These are phyloP conservation scores for Heterohyrax brucei DNA, from an alignment of 2,797 vertebrate genomes.

Conservation along the genomic window DNA sequence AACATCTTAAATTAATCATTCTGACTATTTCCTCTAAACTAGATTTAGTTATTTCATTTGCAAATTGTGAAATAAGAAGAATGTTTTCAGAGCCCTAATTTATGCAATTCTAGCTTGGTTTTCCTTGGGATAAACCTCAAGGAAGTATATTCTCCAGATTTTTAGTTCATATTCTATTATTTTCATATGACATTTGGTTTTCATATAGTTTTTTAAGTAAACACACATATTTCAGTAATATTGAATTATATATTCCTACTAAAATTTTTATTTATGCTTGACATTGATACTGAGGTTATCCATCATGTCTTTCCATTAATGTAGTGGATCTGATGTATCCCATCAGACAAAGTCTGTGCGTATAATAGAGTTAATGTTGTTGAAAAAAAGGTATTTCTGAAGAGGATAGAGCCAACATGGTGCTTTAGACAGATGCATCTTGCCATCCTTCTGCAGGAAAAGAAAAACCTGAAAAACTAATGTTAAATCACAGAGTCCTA, in stretches of 20 bases:
- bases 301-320: too few relatives aligned
- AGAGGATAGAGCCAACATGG: too few relatives aligned
- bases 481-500: too few relatives aligned
- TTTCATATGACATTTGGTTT: constrained; percentile 76
- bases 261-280: not conserved
- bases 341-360: too few relatives aligned
- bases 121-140: constrained; percentile 56
- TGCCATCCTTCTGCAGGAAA: too few relatives aligned
- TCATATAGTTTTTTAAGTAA: constrained; percentile 17
- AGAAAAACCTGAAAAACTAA: too few relatives aligned
- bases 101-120: constrained; percentile 70
- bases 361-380: too few relatives aligned
- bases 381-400: too few relatives aligned
- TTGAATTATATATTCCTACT: constrained; percentile 45
- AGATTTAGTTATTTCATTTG: constrained; percentile 77
- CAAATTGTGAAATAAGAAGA: constrained; percentile 75
- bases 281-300: too few relatives aligned
- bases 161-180: constrained; percentile 71
- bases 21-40: constrained; percentile 74
- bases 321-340: too few relatives aligned
- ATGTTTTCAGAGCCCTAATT: constrained; percentile 70
- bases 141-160: constrained; percentile 50
- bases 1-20: constrained; percentile 78
- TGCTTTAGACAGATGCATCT: too few relatives aligned
- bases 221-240: constrained; percentile 7